Evolutionary conservation across 2,888 invertebrate species (phyloP).

Genomic region (Apamea anceps): DNA sequence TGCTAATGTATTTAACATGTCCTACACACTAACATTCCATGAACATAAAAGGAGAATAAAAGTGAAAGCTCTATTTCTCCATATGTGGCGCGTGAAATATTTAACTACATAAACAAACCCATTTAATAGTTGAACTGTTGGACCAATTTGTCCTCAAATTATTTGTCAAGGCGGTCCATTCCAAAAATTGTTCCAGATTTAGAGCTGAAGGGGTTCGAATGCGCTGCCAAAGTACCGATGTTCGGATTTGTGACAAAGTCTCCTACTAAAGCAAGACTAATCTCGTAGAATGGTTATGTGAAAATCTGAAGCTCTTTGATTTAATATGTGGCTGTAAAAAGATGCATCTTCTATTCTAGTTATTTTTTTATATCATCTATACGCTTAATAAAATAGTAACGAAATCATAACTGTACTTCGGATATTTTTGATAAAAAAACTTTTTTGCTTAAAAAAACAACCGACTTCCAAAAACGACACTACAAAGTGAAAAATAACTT

Average conservation of each 20-base stretch:
- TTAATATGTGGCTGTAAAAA: neutral
- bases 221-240: constrained; percentile 77
- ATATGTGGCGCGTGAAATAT: constrained; percentile 63
- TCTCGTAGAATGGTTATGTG: constrained; percentile 72
- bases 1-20: constrained; percentile 54
- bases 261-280: constrained; percentile 63
- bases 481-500: no score
- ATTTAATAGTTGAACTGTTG: constrained; percentile 82
- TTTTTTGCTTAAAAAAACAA: no score
- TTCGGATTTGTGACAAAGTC: constrained; percentile 79
- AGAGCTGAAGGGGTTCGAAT: constrained; percentile 83
- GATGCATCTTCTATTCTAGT: neutral
- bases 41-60: constrained; percentile 53
- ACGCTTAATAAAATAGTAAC: neutral
- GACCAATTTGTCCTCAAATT: constrained; percentile 86
- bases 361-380: neutral
- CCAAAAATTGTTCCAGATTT: constrained; percentile 88
- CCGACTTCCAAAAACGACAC: no score
- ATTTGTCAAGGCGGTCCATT: constrained; percentile 87
- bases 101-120: constrained; percentile 75
- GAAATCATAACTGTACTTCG: neutral
- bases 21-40: constrained; percentile 55
- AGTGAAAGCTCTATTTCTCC: constrained; percentile 47
- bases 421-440: no score
- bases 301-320: constrained; percentile 4